These are phyloP conservation scores for Machaerirhynchus nigripectus DNA, from an alignment of 2,113 vertebrate genomes.

Conservation along the genomic window DNA sequence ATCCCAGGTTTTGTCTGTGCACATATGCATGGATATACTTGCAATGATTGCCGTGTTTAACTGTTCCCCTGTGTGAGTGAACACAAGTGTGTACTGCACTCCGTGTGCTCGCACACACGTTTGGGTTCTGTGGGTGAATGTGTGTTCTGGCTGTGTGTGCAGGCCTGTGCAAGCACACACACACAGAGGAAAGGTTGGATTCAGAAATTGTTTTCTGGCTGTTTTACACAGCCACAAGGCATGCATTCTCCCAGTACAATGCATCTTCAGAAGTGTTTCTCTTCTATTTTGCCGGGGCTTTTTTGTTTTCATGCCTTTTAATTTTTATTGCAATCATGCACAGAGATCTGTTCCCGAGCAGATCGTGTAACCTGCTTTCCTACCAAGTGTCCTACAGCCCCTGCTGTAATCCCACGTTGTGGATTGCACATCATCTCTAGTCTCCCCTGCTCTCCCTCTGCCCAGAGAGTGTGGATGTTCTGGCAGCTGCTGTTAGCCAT, in stretches of 20 bases:
- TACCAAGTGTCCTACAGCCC: not conserved
- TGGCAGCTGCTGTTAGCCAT: rapidly evolving
- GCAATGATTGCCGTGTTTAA: not conserved
- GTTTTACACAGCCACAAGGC: not conserved
- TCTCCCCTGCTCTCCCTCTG: not conserved
- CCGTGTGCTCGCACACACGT: rapidly evolving
- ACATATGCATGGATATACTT: not conserved
- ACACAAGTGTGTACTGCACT: not conserved
- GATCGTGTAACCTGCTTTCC: not conserved
- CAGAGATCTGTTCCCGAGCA: not conserved
- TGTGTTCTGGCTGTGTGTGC: not conserved
- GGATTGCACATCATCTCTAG: rapidly evolving
- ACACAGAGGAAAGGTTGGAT: not conserved
- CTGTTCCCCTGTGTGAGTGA: not conserved
- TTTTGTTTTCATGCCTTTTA: too few species aligned
- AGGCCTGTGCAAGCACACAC: not conserved
- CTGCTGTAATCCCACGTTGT: not conserved
- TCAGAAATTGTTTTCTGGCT: not conserved
- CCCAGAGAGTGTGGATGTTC: not conserved
- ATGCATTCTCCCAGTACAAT: not conserved
- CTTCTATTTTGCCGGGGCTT: rapidly evolving
- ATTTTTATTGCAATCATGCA: not conserved
- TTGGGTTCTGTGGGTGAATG: not conserved
- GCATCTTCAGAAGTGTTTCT: not conserved
- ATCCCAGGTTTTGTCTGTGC: constrained; percentile 7